Base-by-base conservation (phyloP, 2,888 invertebrate genomes). In the Herminia tarsipennalis region DNA sequence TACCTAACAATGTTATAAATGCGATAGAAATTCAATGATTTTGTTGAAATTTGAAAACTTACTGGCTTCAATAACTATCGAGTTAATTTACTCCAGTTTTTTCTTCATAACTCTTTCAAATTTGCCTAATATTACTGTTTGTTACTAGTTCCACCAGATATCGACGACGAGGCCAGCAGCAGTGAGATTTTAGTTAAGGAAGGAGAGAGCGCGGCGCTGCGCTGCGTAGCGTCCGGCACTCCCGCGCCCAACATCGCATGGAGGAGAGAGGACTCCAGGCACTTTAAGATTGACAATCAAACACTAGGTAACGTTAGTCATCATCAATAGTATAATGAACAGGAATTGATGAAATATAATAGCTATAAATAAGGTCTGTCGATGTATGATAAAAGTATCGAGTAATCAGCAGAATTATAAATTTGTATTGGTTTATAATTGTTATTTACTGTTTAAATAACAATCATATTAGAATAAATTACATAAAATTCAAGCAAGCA, bases 211-310 rank as follows among this genome's bases (percentile, higher is more conserved):
- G 96, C 96, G 0, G 94, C 94, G 1, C 88, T 97, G 8, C 92
- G 94, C 3, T 97, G 97, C 67, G 94, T 94, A 9, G 97, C 96
- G 0, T 95, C 95, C 0, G 96, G 97, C 4, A 95, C 95, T 29
- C 97, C 97, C 0, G 86, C 92, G 2, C 97, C 97, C 0, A 93
- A 92, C 37, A 95, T 97, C 56, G 94, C 93, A 5, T 97, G 97
- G 97, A 92, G 95, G 56, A 88, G 96, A 35, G 96, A 96, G 76
- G 95, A 95, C 76, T 94, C 95, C 5, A 88, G 93, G 30, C 91
- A 93, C 42, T 94, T 94, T 70, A 86, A 86, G 52, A 83, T 93
- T 8, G 73, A 90, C 37, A 91, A 90, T 34, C 76, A 81, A 17
- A 89, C 90, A 1, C 58, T 86, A 44, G 87, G 92, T 91, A 58